A percentile compares a stretch with the other conserved stretches of the same genome.
phyloP scores from a whole-genome alignment of 1,140 invertebrate species.

The Portunus trituberculatus region DNA sequence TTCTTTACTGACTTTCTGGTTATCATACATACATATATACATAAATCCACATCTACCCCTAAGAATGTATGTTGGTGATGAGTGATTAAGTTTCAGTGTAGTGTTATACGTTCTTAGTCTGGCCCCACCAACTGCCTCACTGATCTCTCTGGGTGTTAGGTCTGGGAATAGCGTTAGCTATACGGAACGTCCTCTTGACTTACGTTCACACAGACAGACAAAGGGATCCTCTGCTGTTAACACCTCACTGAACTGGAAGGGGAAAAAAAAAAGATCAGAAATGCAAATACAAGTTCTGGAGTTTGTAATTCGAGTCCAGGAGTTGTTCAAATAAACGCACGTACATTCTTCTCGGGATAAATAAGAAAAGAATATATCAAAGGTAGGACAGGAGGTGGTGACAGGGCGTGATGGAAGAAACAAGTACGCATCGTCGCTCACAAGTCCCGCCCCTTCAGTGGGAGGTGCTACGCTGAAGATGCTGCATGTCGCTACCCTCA shows the following conservation, averaged over 20 bases:
- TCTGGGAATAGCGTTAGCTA: background rate
- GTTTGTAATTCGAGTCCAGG: background rate
- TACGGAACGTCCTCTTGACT: background rate
- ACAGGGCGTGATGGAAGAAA: slow-evolving; percentile 33
- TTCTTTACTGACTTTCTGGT: background rate
- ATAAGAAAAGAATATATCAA: slow-evolving; percentile 27
- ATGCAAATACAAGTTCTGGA: background rate
- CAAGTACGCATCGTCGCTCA: slow-evolving; percentile 24
- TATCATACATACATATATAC: background rate
- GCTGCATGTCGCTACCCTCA: background rate
- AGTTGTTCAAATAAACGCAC: background rate
- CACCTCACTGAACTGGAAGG: background rate
- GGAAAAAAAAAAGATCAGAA: background rate
- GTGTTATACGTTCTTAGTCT: background rate
- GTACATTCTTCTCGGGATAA: background rate
- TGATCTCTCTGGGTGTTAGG: background rate
- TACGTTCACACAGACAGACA: background rate
- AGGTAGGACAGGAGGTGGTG: slow-evolving; percentile 37
- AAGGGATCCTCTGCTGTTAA: background rate
- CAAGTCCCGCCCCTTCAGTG: background rate
- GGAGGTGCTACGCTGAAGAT: background rate
- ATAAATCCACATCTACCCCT: background rate
- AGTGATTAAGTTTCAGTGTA: background rate
- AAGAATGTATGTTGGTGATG: background rate
- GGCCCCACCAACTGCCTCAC: background rate